These are phyloP conservation scores for Lasius platythorax DNA, from an alignment of 2,888 invertebrate genomes.

Conservation along the genomic window DNA sequence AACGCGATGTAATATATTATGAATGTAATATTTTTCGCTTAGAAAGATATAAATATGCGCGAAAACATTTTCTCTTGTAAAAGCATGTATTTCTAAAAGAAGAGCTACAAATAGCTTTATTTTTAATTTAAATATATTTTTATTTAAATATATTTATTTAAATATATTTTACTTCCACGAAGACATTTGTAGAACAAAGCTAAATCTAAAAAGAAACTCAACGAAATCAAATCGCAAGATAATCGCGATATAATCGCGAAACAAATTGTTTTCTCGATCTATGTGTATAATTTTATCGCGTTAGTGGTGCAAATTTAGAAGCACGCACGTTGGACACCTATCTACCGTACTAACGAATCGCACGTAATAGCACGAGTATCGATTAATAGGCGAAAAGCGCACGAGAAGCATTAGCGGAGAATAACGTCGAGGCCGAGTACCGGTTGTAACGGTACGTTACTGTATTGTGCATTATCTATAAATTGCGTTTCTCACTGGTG, in stretches of 20 bases:
- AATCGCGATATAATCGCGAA: too few species aligned
- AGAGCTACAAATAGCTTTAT: neutral
- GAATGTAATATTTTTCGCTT: slow-evolving; percentile 15
- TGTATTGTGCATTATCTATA: slow-evolving; percentile 70
- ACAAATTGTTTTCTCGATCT: slow-evolving; percentile 50
- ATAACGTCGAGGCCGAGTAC: slow-evolving; percentile 63
- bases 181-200: neutral
- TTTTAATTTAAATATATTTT: neutral
- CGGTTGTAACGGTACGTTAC: slow-evolving; percentile 69
- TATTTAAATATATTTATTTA: neutral
- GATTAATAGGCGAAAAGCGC: slow-evolving; percentile 55
- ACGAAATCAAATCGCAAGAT: neutral
- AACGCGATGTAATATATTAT: neutral
- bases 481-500: slow-evolving; percentile 65
- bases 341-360: neutral
- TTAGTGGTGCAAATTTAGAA: neutral
- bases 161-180: neutral
- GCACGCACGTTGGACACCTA: neutral
- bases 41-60: neutral
- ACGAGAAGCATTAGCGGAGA: slow-evolving; percentile 50
- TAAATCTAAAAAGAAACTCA: neutral
- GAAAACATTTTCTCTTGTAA: neutral
- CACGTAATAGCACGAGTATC: neutral
- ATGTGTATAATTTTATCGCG: slow-evolving; percentile 17
- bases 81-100: neutral